Base-by-base conservation (phyloP, 1,140 invertebrate genomes). In the Diabrotica virgifera region DNA sequence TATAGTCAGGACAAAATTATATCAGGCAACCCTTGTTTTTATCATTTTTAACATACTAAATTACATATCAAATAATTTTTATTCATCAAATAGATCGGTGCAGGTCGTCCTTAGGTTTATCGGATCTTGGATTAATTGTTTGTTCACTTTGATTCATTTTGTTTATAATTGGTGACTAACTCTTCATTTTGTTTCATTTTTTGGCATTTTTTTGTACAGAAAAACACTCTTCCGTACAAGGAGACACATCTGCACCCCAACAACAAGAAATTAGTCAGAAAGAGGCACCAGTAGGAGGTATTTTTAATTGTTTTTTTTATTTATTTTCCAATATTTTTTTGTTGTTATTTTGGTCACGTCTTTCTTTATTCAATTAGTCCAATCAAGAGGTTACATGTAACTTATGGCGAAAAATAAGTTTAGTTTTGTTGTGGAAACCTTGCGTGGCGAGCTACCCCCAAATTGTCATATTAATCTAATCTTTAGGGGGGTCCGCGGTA, bases 191-290 rank as follows among this genome's bases (percentile, higher is more conserved):
- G 6, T 0, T n/a, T 40, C 0, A 36, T 36, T 12, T 57, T 57
- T 37, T 0, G 6, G 9, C 13, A 35, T 67, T 64, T 63, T 63
- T 53, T 57, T 68, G 51, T 57, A 68, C 66, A 68, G 66, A 65
- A 46, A 64, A 61, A 68, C 66, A 70, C 50, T 0, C 61, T 60
- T 65, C 62, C 53, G n/a, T 64, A 24, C 12, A 56, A 62, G 40
- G 14, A 52, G 61, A 62, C 35, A n/a, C 52, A 46, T 56, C 59
- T n/a, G 67, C 67, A 12, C 68, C 70, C 64, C 68, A 70, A 63
- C 70, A 69, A 38, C 57, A 68, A 72, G 70, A 62, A 62, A 71
- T 36, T 40, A 55, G 52, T 52, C 58, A 66, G 11, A 60, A 65
- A 37, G 64, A 60, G 50, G 10, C 56, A 63, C 38, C 58, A 12